Percentiles rank a stretch among this genome's conserved stretches.
These are phyloP conservation scores for Hafferia zeledoni DNA, from an alignment of 2,797 vertebrate genomes.

Conservation along the genomic window DNA sequence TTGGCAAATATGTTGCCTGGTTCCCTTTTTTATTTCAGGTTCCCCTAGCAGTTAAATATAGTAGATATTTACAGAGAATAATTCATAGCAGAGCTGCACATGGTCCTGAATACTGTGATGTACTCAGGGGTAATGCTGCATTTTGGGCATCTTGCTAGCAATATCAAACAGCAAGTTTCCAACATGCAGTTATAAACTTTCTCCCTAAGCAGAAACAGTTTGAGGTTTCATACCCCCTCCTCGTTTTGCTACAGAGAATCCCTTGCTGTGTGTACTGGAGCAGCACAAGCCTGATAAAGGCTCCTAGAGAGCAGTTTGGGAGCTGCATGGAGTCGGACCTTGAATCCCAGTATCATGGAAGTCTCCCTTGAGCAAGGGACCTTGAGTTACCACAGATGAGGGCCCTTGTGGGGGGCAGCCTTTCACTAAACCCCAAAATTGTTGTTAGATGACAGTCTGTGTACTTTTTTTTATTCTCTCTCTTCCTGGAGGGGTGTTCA, in stretches of 20 bases:
- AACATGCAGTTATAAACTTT: background rate
- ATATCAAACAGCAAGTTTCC: background rate
- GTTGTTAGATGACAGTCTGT: background rate
- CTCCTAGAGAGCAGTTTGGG: background rate
- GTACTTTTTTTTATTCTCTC: background rate
- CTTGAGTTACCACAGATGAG: background rate
- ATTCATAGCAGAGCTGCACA: background rate
- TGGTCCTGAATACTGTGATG: background rate
- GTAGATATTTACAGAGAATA: conserved; percentile 45
- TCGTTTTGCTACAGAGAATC: background rate
- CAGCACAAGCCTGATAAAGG: background rate
- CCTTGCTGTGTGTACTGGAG: background rate
- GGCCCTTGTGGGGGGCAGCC: background rate
- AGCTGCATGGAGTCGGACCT: background rate
- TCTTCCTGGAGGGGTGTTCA: background rate
- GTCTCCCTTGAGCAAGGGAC: background rate
- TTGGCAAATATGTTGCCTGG: background rate
- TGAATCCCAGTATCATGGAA: background rate
- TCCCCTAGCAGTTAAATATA: conserved; percentile 14
- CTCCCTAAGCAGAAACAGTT: background rate
- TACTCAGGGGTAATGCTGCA: background rate
- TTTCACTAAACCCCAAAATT: background rate
- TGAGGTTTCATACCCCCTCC: background rate
- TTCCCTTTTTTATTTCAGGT: background rate
- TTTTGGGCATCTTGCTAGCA: background rate